phyloP scores from a whole-genome alignment of 2,888 invertebrate species.

The Gastracanthus pulcherrimus region DNA sequence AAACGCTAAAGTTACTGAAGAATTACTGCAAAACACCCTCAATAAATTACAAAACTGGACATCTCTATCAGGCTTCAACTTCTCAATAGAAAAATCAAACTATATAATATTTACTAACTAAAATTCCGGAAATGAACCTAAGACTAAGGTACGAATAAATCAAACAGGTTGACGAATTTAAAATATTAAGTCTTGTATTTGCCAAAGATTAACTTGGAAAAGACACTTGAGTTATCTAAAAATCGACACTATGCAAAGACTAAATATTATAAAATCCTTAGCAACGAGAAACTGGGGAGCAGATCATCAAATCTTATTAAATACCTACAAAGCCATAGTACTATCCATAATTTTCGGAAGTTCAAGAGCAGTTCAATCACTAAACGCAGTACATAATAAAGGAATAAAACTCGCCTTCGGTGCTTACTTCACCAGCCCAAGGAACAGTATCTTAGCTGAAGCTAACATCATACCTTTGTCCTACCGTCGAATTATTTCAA shows the following conservation, averaged over 20 bases:
- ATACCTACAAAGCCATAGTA: constrained; percentile 48
- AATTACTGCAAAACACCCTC: background rate
- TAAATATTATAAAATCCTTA: background rate
- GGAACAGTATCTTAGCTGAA: constrained; percentile 52
- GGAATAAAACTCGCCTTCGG: constrained; percentile 50
- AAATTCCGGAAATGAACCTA: too few relatives aligned
- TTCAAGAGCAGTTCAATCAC: constrained; percentile 37
- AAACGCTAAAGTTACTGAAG: background rate
- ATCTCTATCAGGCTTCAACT: background rate
- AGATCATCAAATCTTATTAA: constrained; percentile 27
- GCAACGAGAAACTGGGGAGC: constrained; percentile 48
- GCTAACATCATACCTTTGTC: constrained; percentile 37
- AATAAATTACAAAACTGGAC: background rate
- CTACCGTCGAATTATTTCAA: background rate
- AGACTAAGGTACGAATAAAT: too few relatives aligned
- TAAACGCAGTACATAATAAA: constrained; percentile 56
- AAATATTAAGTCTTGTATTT: too few relatives aligned
- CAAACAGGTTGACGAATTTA: too few relatives aligned
- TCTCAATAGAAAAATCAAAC: background rate
- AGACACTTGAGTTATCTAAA: too few relatives aligned
- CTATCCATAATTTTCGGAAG: constrained; percentile 56
- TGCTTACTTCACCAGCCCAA: constrained; percentile 56
- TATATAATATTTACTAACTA: background rate
- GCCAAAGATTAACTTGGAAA: too few relatives aligned
- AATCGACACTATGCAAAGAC: background rate